These are phyloP conservation scores for Dermatemys mawii DNA, from an alignment of 2,113 vertebrate species.

Conservation along the genomic window DNA sequence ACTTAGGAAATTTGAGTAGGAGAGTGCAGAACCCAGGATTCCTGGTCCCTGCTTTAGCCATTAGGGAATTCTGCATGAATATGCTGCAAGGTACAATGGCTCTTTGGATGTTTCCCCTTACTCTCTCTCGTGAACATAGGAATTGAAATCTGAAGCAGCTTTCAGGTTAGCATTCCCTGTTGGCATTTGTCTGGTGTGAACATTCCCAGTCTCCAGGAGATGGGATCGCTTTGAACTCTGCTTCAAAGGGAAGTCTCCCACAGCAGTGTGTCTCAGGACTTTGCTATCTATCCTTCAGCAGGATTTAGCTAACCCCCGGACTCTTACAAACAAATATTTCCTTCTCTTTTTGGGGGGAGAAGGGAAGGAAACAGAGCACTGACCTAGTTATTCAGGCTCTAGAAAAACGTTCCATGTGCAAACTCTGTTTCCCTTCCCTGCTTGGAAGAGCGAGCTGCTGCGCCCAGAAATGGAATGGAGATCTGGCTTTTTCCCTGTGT, in stretches of 20 bases:
- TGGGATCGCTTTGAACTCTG: neutral
- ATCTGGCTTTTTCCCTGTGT: constrained; percentile 44
- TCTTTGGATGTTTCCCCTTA: neutral
- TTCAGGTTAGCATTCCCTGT: neutral
- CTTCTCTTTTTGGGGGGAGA: neutral
- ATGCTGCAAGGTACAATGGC: neutral
- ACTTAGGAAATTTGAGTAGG: neutral
- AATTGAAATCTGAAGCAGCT: neutral
- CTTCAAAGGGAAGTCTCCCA: neutral
- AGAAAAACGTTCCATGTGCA: constrained; percentile 16
- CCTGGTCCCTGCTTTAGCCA: neutral
- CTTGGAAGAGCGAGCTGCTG: constrained; percentile 9
- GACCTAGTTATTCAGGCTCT: constrained; percentile 55
- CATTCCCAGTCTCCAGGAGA: fast-evolving
- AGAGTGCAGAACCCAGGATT: neutral
- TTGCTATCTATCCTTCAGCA: neutral
- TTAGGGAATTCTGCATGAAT: neutral
- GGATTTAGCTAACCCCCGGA: neutral
- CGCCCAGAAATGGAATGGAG: constrained; percentile 36
- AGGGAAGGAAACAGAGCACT: neutral
- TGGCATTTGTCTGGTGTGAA: neutral
- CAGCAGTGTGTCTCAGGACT: neutral
- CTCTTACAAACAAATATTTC: neutral
- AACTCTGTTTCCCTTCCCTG: neutral
- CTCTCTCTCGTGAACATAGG: neutral